These are phyloP conservation scores for Trematomus loennbergii DNA, from an alignment of 2,113 vertebrate species.

Conservation along the genomic window DNA sequence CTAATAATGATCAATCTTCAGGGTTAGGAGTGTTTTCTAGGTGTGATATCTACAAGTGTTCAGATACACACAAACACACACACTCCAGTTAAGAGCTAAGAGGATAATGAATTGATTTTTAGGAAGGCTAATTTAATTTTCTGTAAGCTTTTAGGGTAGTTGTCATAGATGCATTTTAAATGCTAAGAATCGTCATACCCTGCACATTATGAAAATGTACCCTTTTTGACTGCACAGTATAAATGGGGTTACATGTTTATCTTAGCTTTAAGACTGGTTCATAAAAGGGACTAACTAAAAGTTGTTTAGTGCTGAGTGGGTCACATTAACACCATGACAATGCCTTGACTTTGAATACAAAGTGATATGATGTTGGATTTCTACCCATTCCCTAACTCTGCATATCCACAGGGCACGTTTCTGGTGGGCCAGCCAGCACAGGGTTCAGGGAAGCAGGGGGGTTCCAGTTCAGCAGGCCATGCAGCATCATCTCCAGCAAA, in stretches of 20 bases:
- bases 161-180: slow-evolving; percentile 1
- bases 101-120: not conserved
- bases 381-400: not conserved
- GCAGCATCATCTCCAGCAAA: slow-evolving; percentile 85
- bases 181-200: not conserved
- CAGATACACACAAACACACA: not conserved
- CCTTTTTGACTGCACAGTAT: not conserved
- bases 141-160: not conserved
- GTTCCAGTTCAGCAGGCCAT: slow-evolving; percentile 85
- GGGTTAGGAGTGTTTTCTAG: not conserved
- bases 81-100: not conserved
- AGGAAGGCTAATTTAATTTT: not conserved
- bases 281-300: not conserved
- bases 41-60: not conserved
- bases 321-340: not conserved
- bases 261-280: not conserved
- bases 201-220: slow-evolving; percentile 8
- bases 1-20: slow-evolving; percentile 6
- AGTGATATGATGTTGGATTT: not conserved
- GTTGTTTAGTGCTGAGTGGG: not conserved
- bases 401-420: slow-evolving; percentile 90
- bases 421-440: slow-evolving; percentile 95
- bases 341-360: not conserved
- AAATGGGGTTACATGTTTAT: not conserved
- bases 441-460: slow-evolving; percentile 89